These are phyloP conservation scores for Whitmania pigra DNA, from an alignment of 1,140 invertebrate species.

Conservation along the genomic window DNA sequence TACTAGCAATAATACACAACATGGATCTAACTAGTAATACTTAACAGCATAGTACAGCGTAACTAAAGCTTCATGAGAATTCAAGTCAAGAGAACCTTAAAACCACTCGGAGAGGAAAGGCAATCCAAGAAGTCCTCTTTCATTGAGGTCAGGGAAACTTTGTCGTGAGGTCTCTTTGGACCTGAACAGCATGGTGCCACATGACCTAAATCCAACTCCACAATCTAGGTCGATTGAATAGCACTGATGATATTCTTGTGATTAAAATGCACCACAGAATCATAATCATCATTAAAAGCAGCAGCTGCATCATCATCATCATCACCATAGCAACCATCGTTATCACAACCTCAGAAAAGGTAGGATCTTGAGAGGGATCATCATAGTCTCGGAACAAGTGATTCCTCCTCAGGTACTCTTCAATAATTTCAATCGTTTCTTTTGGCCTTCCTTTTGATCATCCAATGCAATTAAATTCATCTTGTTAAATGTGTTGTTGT, in stretches of 20 bases:
- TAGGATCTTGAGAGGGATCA: conserved; percentile 67
- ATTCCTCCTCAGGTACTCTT: conserved; percentile 66
- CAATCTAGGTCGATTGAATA: conserved; percentile 47
- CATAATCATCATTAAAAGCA: neutral
- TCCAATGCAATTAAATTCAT: no score
- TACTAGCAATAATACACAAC: no score
- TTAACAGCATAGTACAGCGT: neutral
- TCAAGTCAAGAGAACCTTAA: conserved; percentile 51
- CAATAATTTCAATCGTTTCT: conserved; percentile 67
- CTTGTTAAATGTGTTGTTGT: no score
- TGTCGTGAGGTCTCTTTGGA: conserved; percentile 89
- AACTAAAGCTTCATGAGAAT: neutral
- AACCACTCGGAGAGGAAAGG: conserved; percentile 81
- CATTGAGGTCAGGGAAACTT: conserved; percentile 78
- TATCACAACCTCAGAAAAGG: conserved; percentile 58
- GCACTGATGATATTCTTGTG: neutral
- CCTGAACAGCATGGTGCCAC: conserved; percentile 89
- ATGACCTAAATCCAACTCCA: conserved; percentile 71
- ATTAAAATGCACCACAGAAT: neutral
- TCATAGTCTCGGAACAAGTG: conserved; percentile 73
- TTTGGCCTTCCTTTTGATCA: conserved; percentile 58
- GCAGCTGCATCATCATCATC: neutral
- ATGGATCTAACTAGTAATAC: neutral
- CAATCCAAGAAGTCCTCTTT: conserved; percentile 75
- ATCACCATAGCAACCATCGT: neutral